Percentiles rank a stretch among this genome's conserved stretches.
phyloP scores from a whole-genome alignment of 2,797 vertebrate genomes.

The Meriones psammophilus region DNA sequence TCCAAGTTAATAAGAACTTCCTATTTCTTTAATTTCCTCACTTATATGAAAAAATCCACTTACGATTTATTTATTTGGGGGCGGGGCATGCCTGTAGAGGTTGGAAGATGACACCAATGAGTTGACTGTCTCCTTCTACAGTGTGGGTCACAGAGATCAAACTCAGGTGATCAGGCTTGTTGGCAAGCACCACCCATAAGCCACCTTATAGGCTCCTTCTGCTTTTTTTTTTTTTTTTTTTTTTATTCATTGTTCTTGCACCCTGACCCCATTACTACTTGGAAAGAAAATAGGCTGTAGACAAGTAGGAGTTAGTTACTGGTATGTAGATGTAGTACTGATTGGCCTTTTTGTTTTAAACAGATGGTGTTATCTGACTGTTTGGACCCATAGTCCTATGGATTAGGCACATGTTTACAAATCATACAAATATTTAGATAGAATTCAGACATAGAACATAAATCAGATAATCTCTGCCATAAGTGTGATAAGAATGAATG shows the following conservation, averaged over 20 bases:
- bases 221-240: background rate
- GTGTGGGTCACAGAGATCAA: background rate
- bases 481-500: background rate
- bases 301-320: background rate
- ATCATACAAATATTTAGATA: slow-evolving; percentile 47
- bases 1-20: slow-evolving; percentile 41
- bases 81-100: background rate
- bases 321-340: background rate
- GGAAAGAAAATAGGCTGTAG: slow-evolving; percentile 36
- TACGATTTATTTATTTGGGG: background rate
- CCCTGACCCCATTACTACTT: background rate
- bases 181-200: background rate
- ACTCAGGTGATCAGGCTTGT: background rate
- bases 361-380: slow-evolving; percentile 2
- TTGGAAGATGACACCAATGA: background rate
- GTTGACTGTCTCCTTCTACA: background rate
- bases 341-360: slow-evolving; percentile 18
- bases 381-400: background rate
- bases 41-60: background rate
- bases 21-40: slow-evolving; percentile 1
- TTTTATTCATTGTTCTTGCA: slow-evolving; percentile 12
- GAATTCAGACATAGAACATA: slow-evolving; percentile 16
- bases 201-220: background rate
- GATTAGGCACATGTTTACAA: slow-evolving; percentile 21
- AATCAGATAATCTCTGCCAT: slow-evolving; percentile 47